phyloP scores from a whole-genome alignment of 2,888 invertebrate species.

The Tigriopus californicus region DNA sequence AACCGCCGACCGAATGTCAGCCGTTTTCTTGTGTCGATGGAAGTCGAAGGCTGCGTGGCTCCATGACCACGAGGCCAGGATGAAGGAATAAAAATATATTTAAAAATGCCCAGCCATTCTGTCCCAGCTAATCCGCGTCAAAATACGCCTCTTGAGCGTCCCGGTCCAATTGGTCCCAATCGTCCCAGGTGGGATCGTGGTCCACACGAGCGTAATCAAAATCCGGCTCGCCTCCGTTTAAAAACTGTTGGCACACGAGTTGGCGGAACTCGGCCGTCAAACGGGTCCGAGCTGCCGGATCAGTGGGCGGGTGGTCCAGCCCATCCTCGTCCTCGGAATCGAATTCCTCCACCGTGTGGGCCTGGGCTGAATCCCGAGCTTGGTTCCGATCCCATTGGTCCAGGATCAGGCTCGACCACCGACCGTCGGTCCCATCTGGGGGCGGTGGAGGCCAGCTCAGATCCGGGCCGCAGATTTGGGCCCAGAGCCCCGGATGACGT shows the following conservation, averaged over 20 bases:
- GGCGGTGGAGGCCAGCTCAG: no score
- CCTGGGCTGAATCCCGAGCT: background rate
- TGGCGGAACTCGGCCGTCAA: background rate
- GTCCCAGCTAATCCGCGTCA: background rate
- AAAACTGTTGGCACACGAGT: background rate
- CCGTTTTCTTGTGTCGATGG: background rate
- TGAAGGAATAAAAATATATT: background rate
- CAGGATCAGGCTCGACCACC: background rate
- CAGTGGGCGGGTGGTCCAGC: no score
- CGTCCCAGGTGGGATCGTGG: background rate
- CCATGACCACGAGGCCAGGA: no score
- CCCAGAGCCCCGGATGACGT: no score
- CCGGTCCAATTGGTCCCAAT: background rate
- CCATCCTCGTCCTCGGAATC: background rate
- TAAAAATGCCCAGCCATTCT: background rate
- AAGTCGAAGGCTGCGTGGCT: no score
- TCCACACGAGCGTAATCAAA: slow-evolving; percentile 6
- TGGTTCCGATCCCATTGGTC: background rate
- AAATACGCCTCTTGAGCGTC: background rate
- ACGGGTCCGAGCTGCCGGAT: no score
- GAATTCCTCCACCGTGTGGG: background rate
- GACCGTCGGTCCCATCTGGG: background rate
- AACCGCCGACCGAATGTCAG: background rate
- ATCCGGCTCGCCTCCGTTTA: background rate
- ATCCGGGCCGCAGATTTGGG: no score